Conservation (phyloP, 2,888 invertebrate genomes). For the Erynnis tages region DNA sequence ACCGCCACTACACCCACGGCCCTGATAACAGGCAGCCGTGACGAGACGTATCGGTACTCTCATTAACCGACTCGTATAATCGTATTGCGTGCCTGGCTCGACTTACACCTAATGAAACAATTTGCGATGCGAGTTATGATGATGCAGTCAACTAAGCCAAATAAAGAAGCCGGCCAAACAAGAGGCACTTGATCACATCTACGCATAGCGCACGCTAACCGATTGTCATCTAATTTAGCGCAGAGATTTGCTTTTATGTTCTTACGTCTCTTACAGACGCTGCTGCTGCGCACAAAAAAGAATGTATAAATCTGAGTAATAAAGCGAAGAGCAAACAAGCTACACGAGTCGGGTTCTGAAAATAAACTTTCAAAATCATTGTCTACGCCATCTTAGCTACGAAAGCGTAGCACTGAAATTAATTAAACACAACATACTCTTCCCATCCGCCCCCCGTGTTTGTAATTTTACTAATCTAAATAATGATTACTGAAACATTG, state of each 20-base stretch:
- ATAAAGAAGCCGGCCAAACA: constrained; percentile 36
- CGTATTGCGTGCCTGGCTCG: constrained; percentile 67
- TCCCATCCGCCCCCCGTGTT: too few species aligned
- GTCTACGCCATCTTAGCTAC: too few species aligned
- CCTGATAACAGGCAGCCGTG: constrained; percentile 71
- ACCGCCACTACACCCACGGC: constrained; percentile 58
- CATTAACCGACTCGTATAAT: constrained; percentile 66
- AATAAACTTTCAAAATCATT: too few species aligned
- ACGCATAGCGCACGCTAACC: constrained; percentile 32
- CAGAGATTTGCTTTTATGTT: constrained; percentile 34
- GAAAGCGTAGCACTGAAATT: too few species aligned
- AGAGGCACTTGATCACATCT: constrained; percentile 30
- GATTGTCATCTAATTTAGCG: constrained; percentile 32
- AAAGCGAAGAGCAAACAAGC: constrained; percentile 5
- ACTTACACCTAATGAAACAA: constrained; percentile 71
- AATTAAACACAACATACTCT: too few species aligned
- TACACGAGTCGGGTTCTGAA: too few species aligned
- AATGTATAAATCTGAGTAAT: constrained; percentile 9
- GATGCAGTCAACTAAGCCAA: constrained; percentile 42
- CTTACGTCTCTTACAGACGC: too few species aligned
- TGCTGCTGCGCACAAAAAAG: too few species aligned
- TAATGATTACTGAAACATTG: too few species aligned
- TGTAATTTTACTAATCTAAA: too few species aligned
- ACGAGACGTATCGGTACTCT: constrained; percentile 73
- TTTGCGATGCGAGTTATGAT: constrained; percentile 52